These are phyloP conservation scores for Liodrosophila aerea DNA, from an alignment of 2,888 invertebrate species.

Conservation along the genomic window DNA sequence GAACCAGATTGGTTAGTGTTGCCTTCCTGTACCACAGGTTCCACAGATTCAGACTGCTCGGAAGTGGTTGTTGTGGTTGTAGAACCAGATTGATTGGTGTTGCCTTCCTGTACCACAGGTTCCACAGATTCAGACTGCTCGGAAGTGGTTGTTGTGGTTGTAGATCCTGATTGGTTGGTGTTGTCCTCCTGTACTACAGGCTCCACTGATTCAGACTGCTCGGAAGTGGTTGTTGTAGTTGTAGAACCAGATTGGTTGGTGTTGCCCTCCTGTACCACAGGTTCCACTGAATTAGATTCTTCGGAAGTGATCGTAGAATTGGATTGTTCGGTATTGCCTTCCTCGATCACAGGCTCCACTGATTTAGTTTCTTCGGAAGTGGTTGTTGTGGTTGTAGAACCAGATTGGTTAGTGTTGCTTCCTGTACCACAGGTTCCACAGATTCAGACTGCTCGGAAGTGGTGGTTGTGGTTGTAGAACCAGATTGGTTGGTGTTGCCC, in stretches of 20 bases:
- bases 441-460: background rate
- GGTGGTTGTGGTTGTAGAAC: background rate
- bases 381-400: background rate
- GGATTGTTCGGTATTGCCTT: too few relatives aligned
- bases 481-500: background rate
- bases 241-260: background rate
- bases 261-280: background rate
- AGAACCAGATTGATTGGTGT: background rate
- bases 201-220: background rate
- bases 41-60: background rate
- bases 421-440: background rate
- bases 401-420: background rate
- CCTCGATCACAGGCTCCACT: background rate
- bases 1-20: background rate
- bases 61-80: conserved; percentile 1
- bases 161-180: background rate
- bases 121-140: background rate
- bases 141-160: background rate
- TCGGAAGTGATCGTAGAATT: too few relatives aligned
- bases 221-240: background rate
- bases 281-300: too few relatives aligned
- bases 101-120: background rate
- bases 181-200: background rate
- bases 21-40: background rate
- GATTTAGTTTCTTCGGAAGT: background rate